phyloP scores from a whole-genome alignment of 2,888 invertebrate genomes.

The Atethmia centrago region DNA sequence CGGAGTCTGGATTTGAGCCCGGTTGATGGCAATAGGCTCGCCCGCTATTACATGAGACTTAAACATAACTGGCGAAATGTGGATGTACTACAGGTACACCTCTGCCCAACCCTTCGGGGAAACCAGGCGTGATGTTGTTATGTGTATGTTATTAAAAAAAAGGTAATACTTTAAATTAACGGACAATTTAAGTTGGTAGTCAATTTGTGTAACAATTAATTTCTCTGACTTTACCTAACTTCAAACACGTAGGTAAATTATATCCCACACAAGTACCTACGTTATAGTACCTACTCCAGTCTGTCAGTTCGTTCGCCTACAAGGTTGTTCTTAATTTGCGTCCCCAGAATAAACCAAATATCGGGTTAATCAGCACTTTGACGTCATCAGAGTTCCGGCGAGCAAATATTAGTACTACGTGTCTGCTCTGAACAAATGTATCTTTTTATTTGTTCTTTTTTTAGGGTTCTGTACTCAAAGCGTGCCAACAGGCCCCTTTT shows the following conservation, averaged over 20 bases:
- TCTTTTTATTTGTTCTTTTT: conserved; percentile 34
- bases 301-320: not conserved
- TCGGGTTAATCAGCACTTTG: conserved; percentile 39
- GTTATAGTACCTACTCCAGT: not conserved
- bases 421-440: conserved; percentile 47
- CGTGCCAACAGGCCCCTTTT: not conserved
- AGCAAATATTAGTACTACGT: conserved; percentile 57
- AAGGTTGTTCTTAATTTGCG: conserved; percentile 56
- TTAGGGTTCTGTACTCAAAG: not conserved
- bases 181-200: not conserved
- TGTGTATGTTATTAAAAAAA: not conserved
- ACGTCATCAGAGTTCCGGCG: conserved; percentile 42
- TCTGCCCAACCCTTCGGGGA: too few relatives aligned
- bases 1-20: too few relatives aligned
- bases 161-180: not conserved
- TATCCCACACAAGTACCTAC: conserved; percentile 2
- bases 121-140: too few relatives aligned
- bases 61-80: too few relatives aligned
- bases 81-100: too few relatives aligned
- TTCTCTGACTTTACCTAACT: not conserved
- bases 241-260: not conserved
- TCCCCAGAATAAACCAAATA: conserved; percentile 46
- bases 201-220: not conserved
- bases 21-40: too few relatives aligned
- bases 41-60: too few relatives aligned